phyloP scores from a whole-genome alignment of 2,113 vertebrate species.

The Muntiacus reevesi region DNA sequence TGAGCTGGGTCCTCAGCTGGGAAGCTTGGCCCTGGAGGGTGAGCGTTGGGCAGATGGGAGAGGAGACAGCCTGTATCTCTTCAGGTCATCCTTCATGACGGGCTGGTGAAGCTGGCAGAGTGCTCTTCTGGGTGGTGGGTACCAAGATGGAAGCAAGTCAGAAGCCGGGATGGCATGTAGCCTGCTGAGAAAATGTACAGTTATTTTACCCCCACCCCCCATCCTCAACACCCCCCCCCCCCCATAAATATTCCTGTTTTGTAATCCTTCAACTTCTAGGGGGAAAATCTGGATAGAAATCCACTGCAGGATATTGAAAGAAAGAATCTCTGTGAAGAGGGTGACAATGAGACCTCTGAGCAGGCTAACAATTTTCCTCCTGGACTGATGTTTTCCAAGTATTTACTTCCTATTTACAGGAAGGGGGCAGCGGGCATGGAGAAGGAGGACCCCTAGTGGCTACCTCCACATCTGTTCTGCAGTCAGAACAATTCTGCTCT shows the following conservation, averaged over 20 bases:
- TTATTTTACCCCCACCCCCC: neutral
- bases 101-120: neutral
- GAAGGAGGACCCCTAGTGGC: neutral
- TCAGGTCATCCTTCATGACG: rapidly evolving
- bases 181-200: neutral
- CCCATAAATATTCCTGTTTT: neutral
- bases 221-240: neutral
- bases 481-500: neutral
- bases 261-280: neutral
- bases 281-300: neutral
- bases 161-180: neutral
- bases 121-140: rapidly evolving
- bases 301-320: neutral
- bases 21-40: neutral
- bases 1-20: neutral
- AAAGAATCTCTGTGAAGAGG: neutral
- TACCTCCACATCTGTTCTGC: neutral
- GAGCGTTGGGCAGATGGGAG: rapidly evolving
- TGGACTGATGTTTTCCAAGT: neutral
- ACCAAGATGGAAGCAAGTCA: neutral
- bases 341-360: neutral
- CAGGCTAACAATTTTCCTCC: neutral
- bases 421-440: rapidly evolving
- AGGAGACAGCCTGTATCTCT: neutral
- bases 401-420: rapidly evolving